Base-by-base conservation (phyloP, 1,140 invertebrate genomes). In the Saxidomus purpurata region DNA sequence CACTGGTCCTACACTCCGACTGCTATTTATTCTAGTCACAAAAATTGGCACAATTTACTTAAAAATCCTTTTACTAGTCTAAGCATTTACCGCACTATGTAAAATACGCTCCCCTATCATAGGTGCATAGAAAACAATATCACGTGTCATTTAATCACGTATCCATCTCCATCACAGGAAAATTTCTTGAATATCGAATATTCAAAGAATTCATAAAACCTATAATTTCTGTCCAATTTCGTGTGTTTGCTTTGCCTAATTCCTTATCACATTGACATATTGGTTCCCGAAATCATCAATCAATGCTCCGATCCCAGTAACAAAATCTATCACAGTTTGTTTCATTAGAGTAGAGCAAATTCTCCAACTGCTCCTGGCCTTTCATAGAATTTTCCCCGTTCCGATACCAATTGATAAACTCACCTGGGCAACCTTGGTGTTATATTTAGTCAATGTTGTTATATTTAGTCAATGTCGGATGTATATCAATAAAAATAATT, bases 401-500 rank as follows among this genome's bases (percentile, higher is more conserved):
- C 34, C 67, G 6, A 71, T 71, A 71, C 34, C 1, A 71, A 28
- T 22, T 71, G 67, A 71, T 17, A 71, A 2, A 38, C 34, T 38
- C 67, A 71, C 67, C 67, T 71, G 67, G 2, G 17, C 31, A 43
- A 43, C 43, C 43, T 43, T 43, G 4, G 43, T 43, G 6, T 43
- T n/a, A n/a, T 19, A 17, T 49, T 8, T 49, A 17, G 8, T 67
- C 9, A 67, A 67, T n/a, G 61, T 67, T n/a, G 3, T 15, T 34
- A 15, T 67, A 9, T 36, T 1, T 31, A 67, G 61, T 36, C 61
- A 31, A 67, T 67, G 8, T 34, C 25, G 28, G 67, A 8, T 43
- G 43, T 71, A 11, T 38, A 71, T 71, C 67, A 71, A 71, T 71
- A 71, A 28, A 13, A 38, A 71, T 71, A 71, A 71, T 71, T 71